phyloP scores from a whole-genome alignment of 2,888 invertebrate genomes.

The Ochropacha duplaris region DNA sequence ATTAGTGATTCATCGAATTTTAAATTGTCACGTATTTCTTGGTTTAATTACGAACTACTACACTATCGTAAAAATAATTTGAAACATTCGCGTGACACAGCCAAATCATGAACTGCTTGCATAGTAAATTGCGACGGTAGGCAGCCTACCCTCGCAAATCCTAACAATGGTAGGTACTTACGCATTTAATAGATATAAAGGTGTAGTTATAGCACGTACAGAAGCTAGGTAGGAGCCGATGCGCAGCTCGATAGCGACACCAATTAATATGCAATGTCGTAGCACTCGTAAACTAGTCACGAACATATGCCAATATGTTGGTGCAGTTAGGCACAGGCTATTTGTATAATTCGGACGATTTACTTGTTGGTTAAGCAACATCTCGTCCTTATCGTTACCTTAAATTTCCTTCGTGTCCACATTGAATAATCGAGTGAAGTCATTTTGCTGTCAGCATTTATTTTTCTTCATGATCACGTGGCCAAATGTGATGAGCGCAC shows the following conservation, averaged over 20 bases:
- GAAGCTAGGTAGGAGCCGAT: constrained; percentile 71
- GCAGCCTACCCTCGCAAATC: not conserved
- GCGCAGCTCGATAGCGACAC: constrained; percentile 73
- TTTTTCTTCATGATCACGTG: not conserved
- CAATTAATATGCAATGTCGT: constrained; percentile 82
- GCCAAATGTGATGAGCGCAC: too few species aligned
- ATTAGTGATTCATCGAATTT: too few species aligned
- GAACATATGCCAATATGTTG: constrained; percentile 80
- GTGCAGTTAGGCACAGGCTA: constrained; percentile 74
- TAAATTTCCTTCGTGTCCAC: not conserved
- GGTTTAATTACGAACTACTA: not conserved
- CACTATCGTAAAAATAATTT: not conserved
- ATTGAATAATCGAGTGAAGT: not conserved
- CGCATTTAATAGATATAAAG: not conserved
- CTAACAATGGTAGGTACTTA: not conserved
- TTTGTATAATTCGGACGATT: constrained; percentile 76
- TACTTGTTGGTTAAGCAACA: constrained; percentile 43
- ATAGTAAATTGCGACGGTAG: not conserved
- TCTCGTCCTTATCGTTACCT: constrained; percentile 23
- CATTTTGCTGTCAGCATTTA: not conserved
- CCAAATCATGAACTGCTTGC: not conserved
- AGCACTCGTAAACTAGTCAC: constrained; percentile 80
- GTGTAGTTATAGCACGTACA: constrained; percentile 29
- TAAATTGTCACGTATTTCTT: not conserved
- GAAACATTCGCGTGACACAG: not conserved